Percentiles rank a stretch among this genome's conserved stretches.
phyloP scores from a whole-genome alignment of 1,140 invertebrate species.

The Tetranychus cinnabarinus region DNA sequence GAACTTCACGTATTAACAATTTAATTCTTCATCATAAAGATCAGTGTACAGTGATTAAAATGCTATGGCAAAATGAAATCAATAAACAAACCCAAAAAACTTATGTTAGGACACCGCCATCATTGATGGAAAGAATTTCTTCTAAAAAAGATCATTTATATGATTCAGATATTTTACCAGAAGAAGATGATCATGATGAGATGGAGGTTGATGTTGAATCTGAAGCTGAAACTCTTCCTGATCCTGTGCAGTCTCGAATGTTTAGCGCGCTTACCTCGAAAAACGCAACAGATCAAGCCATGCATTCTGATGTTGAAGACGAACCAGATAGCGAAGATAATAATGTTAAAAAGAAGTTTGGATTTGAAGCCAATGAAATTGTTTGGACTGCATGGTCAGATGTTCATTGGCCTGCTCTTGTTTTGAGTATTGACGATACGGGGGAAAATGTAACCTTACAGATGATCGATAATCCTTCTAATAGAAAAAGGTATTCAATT shows the following conservation, averaged over 20 bases:
- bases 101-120: neutral
- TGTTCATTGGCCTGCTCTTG: slow-evolving; percentile 8
- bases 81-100: neutral
- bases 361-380: slow-evolving; percentile 5
- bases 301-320: neutral
- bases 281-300: neutral
- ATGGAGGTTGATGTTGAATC: neutral
- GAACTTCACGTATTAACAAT: slow-evolving; percentile 1
- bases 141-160: neutral
- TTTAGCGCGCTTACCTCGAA: neutral
- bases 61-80: neutral
- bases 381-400: slow-evolving; percentile 6
- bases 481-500: neutral
- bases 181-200: neutral
- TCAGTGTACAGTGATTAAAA: neutral
- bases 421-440: neutral
- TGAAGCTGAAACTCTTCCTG: neutral
- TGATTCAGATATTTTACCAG: neutral
- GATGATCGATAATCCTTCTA: slow-evolving; percentile 2
- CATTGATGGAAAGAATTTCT: neutral
- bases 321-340: neutral
- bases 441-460: neutral
- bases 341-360: neutral
- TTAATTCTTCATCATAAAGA: slow-evolving; percentile 3
- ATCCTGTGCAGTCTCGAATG: neutral